A percentile compares a stretch with the other conserved stretches of the same genome.
phyloP scores from a whole-genome alignment of 2,888 invertebrate genomes.

The Fissipunctia ypsillon region DNA sequence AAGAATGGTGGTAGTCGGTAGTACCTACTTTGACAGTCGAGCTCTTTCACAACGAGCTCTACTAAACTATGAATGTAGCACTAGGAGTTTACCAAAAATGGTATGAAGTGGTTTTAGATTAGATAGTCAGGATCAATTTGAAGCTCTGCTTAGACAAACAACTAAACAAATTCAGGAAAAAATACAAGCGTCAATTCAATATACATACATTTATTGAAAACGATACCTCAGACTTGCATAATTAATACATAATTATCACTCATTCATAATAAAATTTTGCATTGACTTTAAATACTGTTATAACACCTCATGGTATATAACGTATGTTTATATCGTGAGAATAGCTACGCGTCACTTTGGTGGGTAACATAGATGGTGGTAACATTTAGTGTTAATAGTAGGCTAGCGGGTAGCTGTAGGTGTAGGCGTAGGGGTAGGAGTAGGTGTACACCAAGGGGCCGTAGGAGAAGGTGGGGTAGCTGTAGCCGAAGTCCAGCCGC shows the following conservation, averaged over 20 bases:
- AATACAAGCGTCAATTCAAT: constrained; percentile 5
- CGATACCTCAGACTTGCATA: constrained; percentile 32
- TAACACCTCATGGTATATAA: constrained; percentile 2
- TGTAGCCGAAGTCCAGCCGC: constrained; percentile 82
- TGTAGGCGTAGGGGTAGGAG: constrained; percentile 85
- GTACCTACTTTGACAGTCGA: neutral
- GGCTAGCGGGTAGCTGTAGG: constrained; percentile 79
- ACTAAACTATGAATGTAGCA: too few relatives aligned
- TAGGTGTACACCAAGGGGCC: constrained; percentile 83
- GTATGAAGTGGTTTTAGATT: neutral
- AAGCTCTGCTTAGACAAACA: neutral
- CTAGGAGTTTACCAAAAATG: neutral
- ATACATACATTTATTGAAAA: constrained; percentile 34
- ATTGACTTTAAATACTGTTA: constrained; percentile 37
- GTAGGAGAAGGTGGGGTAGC: constrained; percentile 83
- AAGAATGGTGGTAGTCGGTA: neutral
- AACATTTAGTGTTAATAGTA: constrained; percentile 73
- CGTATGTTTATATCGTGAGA: constrained; percentile 8
- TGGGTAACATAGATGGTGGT: constrained; percentile 9
- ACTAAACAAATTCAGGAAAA: constrained; percentile 1
- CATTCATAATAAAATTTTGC: constrained; percentile 22
- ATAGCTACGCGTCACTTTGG: constrained; percentile 28
- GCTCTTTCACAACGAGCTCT: neutral
- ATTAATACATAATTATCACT: constrained; percentile 44
- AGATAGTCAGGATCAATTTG: neutral